A percentile compares a stretch with the other conserved stretches of the same genome.
These are phyloP conservation scores for Poecile atricapillus DNA, from an alignment of 2,113 vertebrate genomes.

Conservation along the genomic window DNA sequence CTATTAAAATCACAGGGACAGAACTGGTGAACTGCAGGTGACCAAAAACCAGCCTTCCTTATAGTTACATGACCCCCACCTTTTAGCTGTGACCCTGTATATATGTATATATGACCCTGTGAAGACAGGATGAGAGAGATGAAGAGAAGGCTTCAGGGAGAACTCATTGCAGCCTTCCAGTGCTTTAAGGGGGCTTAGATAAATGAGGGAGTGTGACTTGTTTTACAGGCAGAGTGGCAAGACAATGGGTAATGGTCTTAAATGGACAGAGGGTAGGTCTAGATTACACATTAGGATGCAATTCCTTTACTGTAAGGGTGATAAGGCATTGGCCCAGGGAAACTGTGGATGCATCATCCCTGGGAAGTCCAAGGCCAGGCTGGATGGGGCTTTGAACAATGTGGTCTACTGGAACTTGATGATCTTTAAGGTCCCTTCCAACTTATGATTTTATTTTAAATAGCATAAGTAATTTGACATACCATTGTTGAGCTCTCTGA, in stretches of 20 bases:
- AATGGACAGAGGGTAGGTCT: background rate
- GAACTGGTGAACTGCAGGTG: background rate
- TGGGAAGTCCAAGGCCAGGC: background rate
- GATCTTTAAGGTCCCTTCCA: background rate
- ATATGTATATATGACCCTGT: too few species aligned
- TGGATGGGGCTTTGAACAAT: background rate
- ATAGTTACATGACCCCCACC: background rate
- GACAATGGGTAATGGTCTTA: background rate
- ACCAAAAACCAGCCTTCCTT: background rate
- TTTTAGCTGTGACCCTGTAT: too few species aligned
- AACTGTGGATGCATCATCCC: background rate
- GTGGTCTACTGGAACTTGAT: background rate
- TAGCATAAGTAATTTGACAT: background rate
- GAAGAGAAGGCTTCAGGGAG: background rate
- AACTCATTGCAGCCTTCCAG: background rate
- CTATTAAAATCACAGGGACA: background rate
- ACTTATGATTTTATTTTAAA: background rate
- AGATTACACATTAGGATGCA: background rate
- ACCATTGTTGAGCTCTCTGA: constrained; percentile 66
- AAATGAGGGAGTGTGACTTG: background rate
- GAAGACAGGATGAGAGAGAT: background rate
- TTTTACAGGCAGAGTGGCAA: background rate
- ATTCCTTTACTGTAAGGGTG: background rate
- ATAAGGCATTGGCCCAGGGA: background rate
- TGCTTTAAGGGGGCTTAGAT: background rate